Evolutionary conservation across 2,888 invertebrate genomes (phyloP), one percentile per base, ranked within the genome.

Genomic region (Tipula helvola): DNA sequence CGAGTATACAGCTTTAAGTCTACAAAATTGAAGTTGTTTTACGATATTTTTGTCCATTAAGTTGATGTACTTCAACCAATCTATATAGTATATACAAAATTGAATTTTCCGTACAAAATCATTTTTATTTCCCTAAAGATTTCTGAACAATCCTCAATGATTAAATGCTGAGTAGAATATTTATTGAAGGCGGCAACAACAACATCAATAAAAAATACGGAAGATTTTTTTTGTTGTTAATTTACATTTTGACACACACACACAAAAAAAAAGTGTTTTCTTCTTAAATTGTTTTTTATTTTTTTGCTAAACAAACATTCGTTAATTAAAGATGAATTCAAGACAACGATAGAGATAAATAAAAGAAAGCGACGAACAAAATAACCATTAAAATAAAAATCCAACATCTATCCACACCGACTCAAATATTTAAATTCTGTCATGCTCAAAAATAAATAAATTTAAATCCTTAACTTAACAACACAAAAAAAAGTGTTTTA

Each of bases 401-500:
- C 28, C 71, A 71, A 71, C 71, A 71, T 71, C 71, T 71, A 71
- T 71, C 71, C 71, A 28, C 71, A 28, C 71, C 71, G 71, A 71
- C 71, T 71, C 28, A 71, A 71, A 71, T 71, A 71, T 71, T 71
- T 71, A 71, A 71, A 71, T 71, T 71, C 71, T 71, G 71, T 71
- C 71, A 71, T 71, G 71, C 71, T 71, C 71, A 71, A 71, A 71
- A 71, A 71, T 71, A 71, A 71, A 71, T 71, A 71, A 71, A 71
- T 71, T 71, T 71, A 28, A 71, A 71, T 71, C 71, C 71, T 71
- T 71, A 71, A 71, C 71, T 71, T 71, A 71, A 71, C 71, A 71
- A 71, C 71, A 71, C 8, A 12, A 71, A 18, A 71, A 57, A 71
- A 71, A 71, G 18, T 71, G 18, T 71, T 71, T 71, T 71, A 71